These are phyloP conservation scores for Cylindroiulus punctatus DNA, from an alignment of 2,888 invertebrate species.

Conservation along the genomic window DNA sequence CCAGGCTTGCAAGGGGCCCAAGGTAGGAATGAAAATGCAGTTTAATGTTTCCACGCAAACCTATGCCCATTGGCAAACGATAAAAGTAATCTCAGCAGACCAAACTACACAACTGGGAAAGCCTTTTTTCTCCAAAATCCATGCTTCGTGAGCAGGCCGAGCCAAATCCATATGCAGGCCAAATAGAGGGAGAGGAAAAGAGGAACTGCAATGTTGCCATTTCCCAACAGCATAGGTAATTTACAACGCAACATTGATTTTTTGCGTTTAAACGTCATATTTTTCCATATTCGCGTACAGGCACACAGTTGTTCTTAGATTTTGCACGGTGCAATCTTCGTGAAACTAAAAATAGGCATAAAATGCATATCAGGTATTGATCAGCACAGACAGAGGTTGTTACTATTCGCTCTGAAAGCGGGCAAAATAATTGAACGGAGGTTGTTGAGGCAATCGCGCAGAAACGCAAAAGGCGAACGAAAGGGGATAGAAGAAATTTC, in stretches of 20 bases:
- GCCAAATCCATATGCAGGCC: neutral
- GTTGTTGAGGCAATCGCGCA: neutral
- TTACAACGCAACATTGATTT: neutral
- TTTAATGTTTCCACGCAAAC: no score
- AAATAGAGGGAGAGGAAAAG: neutral
- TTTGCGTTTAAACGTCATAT: neutral
- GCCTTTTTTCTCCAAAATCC: neutral
- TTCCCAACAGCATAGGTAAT: neutral
- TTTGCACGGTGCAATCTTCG: neutral
- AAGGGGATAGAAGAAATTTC: neutral
- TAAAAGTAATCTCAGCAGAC: neutral
- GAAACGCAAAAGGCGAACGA: neutral
- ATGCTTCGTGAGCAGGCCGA: neutral
- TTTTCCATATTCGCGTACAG: neutral
- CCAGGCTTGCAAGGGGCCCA: no score
- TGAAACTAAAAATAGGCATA: neutral
- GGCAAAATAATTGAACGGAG: slow-evolving; percentile 18
- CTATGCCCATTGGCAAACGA: no score
- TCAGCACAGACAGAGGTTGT: neutral
- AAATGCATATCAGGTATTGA: neutral
- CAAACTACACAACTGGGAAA: neutral
- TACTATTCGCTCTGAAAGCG: neutral
- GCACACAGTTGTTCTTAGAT: neutral
- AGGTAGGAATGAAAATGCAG: no score
- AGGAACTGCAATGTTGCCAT: neutral